Base-by-base conservation (phyloP, 1,140 invertebrate genomes). In the Scaptomyza hsui region DNA sequence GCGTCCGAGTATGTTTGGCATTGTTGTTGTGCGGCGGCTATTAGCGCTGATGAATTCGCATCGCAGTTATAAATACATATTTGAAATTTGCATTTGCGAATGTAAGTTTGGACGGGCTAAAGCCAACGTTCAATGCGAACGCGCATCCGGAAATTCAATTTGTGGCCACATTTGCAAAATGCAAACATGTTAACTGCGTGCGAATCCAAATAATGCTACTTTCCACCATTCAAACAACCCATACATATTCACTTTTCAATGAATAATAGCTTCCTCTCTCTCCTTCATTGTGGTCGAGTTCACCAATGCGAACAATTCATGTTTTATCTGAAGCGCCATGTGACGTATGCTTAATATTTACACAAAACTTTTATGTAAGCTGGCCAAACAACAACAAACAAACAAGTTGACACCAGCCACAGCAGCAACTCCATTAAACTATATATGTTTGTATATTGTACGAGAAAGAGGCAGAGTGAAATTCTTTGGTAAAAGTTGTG, bases 11-110 rank as follows among this genome's bases (percentile, higher is more conserved):
- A 37, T 47, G 35, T 35, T 41, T 16, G 21, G 63, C 62, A 69
- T 55, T 75, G 67, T 71, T 70, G 24, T 37, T 56, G 24, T 65
- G 21, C 26, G 15, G 3, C 26, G 41, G 68, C 81, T 71, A 86
- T 86, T 85, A 77, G 73, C 41, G 32, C 56, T 73, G 61, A 85
- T 85, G 81, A 85, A 77, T 80, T 65, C 63, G 60, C 72, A 62
- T 67, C 44, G 26, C 52, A 68, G 81, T 64, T 76, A 77, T 85
- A 86, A 80, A 86, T 85, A 86, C 76, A 72, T 75, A 74, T 85
- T 86, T 86, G 60, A 69, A 79, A 85, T 75, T 83, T 72, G 68
- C 61, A 70, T 48, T 63, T 64, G 45, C 32, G 32, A 37, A 37
- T 37, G 32, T 2, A 37, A 37, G n/a, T 39, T n/a, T 16, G 15